A percentile compares a stretch with the other conserved stretches of the same genome.
phyloP scores from a whole-genome alignment of 1,140 invertebrate genomes.

The Drosophila tropicalis region DNA sequence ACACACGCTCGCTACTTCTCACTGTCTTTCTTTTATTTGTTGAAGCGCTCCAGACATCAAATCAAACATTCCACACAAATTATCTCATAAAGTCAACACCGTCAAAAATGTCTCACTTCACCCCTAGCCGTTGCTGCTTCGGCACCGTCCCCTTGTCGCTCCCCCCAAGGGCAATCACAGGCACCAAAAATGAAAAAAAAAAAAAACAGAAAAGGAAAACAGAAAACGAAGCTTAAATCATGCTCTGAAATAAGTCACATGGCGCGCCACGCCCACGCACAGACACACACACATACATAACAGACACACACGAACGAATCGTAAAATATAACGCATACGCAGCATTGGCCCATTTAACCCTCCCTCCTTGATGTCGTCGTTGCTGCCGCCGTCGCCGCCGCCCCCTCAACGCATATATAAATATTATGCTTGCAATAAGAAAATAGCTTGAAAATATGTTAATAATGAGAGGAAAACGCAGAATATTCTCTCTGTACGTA shows the following conservation, averaged over 20 bases:
- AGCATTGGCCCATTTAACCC: slow-evolving; percentile 54
- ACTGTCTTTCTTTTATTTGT: slow-evolving; percentile 1
- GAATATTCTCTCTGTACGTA: slow-evolving; percentile 45
- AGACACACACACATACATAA: slow-evolving; percentile 39
- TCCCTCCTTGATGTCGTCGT: slow-evolving; percentile 1
- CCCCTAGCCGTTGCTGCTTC: neutral
- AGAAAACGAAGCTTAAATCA: slow-evolving; percentile 52
- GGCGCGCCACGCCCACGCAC: slow-evolving; percentile 68
- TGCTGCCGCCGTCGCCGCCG: neutral
- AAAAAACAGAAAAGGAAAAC: slow-evolving; percentile 3
- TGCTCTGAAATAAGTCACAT: slow-evolving; percentile 71
- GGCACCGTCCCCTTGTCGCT: slow-evolving; percentile 14
- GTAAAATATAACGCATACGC: slow-evolving; percentile 73
- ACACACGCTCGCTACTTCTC: neutral
- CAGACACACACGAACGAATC: slow-evolving; percentile 55
- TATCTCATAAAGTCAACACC: slow-evolving; percentile 60
- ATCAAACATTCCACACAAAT: slow-evolving; percentile 56
- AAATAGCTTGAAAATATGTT: slow-evolving; percentile 77
- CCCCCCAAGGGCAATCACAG: slow-evolving; percentile 67
- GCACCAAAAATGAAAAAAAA: slow-evolving; percentile 36
- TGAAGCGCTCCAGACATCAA: slow-evolving; percentile 44
- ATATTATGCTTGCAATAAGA: slow-evolving; percentile 69
- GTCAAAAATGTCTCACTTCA: slow-evolving; percentile 39
- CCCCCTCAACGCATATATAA: slow-evolving; percentile 45
- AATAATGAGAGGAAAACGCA: slow-evolving; percentile 70